A percentile compares a stretch with the other conserved stretches of the same genome.
phyloP scores from a whole-genome alignment of 2,797 vertebrate genomes.

The Emys orbicularis region DNA sequence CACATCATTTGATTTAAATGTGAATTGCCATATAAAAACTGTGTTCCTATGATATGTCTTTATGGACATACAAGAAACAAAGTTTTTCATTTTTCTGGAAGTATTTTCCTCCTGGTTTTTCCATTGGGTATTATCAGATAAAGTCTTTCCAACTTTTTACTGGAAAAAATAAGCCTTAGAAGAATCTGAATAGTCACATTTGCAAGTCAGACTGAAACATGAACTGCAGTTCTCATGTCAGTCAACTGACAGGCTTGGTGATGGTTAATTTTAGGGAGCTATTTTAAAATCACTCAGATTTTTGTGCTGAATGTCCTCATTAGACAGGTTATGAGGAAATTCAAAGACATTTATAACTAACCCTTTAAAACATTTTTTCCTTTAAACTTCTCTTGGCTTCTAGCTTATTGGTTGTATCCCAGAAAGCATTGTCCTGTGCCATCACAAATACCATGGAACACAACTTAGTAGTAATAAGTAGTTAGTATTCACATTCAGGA shows the following conservation, averaged over 20 bases:
- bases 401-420: neutral
- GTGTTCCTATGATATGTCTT: neutral
- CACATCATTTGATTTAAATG: neutral
- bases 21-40: neutral
- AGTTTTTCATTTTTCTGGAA: neutral
- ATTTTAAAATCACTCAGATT: neutral
- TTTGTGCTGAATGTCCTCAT: neutral
- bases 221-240: neutral
- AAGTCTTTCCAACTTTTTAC: neutral
- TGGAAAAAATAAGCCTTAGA: neutral
- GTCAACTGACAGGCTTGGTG: neutral
- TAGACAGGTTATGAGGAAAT: neutral
- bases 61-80: neutral
- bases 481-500: neutral
- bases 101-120: neutral
- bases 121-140: neutral
- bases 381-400: neutral
- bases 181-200: neutral
- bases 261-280: neutral
- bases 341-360: neutral
- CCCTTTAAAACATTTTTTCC: neutral
- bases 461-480: neutral
- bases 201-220: neutral
- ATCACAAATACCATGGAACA: neutral
- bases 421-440: neutral